Conservation (phyloP, 2,888 invertebrate species). For the Erpobdella octoculata region DNA sequence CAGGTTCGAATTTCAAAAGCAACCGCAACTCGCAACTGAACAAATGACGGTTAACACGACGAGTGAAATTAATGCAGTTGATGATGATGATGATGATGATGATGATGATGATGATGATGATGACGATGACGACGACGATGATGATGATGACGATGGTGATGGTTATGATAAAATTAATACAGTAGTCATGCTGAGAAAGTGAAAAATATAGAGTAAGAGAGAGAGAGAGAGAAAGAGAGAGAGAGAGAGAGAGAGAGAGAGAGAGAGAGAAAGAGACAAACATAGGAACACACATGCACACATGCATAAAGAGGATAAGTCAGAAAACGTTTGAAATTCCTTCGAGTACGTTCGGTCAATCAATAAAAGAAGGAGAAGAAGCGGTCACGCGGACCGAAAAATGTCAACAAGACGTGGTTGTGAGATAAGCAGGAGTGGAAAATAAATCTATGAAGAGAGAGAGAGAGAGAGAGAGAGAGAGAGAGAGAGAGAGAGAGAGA, state of each 20-base stretch:
- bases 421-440: neutral
- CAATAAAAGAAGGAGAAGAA: neutral
- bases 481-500: neutral
- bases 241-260: neutral
- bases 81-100: slow-evolving; percentile 17
- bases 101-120: slow-evolving; percentile 7
- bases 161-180: neutral
- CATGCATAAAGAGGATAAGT: neutral
- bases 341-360: no score
- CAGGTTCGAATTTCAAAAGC: no score
- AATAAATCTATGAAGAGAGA: neutral
- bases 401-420: neutral
- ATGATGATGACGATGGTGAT: neutral
- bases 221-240: neutral
- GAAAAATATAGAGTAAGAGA: neutral
- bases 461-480: neutral
- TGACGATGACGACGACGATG: neutral
- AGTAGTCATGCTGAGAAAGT: neutral
- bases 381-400: no score
- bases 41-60: no score
- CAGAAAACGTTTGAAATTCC: no score
- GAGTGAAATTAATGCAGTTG: neutral
- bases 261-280: neutral
- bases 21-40: no score
- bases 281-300: neutral